A percentile compares a stretch with the other conserved stretches of the same genome.
Conservation (phyloP, 30 jellyfish, hydroid and myxozoan species). For the Pelagia noctiluca region DNA sequence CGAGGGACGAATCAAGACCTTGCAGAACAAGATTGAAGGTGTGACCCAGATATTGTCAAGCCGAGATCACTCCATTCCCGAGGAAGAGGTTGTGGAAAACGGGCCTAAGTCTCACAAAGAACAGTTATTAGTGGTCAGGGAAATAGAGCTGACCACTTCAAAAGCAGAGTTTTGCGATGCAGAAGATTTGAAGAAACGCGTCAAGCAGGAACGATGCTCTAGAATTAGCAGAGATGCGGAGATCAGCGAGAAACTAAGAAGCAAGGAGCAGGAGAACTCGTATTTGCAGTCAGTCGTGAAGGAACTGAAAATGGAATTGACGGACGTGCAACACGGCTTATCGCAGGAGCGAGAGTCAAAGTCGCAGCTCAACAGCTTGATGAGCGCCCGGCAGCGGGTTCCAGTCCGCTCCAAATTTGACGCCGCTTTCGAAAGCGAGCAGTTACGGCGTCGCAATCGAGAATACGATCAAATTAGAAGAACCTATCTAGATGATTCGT, state of each 20-base stretch:
- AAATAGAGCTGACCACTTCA: constrained; percentile 75
- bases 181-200: constrained; percentile 28
- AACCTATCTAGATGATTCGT: constrained; percentile 54
- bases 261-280: constrained; percentile 83
- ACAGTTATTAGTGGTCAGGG: constrained; percentile 75
- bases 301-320: constrained; percentile 78
- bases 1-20: constrained; percentile 62
- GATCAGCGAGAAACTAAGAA: constrained; percentile 32
- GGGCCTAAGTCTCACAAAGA: constrained; percentile 24
- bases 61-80: constrained; percentile 37
- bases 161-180: constrained; percentile 70
- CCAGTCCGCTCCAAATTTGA: not conserved
- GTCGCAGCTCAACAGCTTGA: constrained; percentile 42
- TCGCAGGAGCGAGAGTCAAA: constrained; percentile 59
- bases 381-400: constrained; percentile 15
- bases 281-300: constrained; percentile 82
- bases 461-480: constrained; percentile 51
- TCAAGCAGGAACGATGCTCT: not conserved
- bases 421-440: constrained; percentile 34
- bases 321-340: constrained; percentile 72
- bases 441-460: constrained; percentile 50
- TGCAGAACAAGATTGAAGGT: constrained; percentile 76
- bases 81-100: constrained; percentile 28
- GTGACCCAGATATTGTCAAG: constrained; percentile 65
- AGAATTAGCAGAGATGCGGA: constrained; percentile 7